Base-by-base conservation (phyloP, 2,797 vertebrate species). In the Crocodylus rhombifer region DNA sequence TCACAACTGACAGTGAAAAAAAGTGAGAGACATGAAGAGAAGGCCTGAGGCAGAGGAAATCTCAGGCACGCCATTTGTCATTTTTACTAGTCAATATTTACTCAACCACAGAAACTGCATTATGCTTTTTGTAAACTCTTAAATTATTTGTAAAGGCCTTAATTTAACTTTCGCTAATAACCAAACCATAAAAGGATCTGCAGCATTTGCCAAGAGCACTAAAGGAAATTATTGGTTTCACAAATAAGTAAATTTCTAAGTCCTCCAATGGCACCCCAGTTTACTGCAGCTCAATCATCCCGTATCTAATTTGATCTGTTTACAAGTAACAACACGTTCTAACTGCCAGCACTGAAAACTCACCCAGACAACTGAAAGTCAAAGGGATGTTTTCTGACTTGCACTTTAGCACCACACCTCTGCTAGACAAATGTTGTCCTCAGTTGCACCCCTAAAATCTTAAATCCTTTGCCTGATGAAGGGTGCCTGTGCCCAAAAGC, bases 41-140 rank as follows among this genome's bases (percentile, higher is more conserved):
- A 71, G 67, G 67, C 36, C 1, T 1, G 3, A 77, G 17, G 26
- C 75, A 94, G 77, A 74, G 71, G 75, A 28, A 65, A 56, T 77
- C 55, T 57, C 21, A 26, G 10, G 36, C 2, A 0, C 2, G 26
- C 33, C 5, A 3, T 2, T 42, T 20, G 33, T 42, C 20, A 71
- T 71, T 42, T 71, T 71, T 23, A 42, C 67, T 36, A 33, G 30
- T 69, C 33, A 33, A 51, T 36, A 12, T 14, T 30, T 20, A 33
- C 30, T n/a, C 18, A 69, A 69, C 30, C 65, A 33, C 30, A 69
- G 30, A 69, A 69, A 33, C 33, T 30, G 33, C 18, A 21, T 17
- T 69, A 20, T 69, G 42, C 42, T 51, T 69, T 69, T 30, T 36
- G 5, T 33, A 69, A 69, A 33, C 21, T 69, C 11, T 30, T 20